phyloP scores from a whole-genome alignment of 2,113 vertebrate species.

The Telmatochromis sp. region DNA sequence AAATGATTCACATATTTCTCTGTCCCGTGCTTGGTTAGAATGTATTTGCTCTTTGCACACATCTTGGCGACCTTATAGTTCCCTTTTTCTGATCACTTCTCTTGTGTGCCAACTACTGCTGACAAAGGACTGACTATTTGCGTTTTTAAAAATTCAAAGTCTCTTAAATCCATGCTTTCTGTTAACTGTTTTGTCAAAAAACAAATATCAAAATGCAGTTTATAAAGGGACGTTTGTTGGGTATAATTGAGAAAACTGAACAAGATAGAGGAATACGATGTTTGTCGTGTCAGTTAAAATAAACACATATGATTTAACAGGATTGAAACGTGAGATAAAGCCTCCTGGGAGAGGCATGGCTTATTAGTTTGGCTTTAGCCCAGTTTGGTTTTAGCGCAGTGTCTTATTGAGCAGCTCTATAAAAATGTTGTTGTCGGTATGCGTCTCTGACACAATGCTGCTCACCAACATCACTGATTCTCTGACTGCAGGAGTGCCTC shows the following conservation, averaged over 20 bases:
- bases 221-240: not conserved
- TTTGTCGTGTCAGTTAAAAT: not conserved
- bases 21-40: not conserved
- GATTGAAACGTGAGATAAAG: not conserved
- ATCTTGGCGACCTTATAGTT: not conserved
- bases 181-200: not conserved
- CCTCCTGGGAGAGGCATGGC: not conserved
- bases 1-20: not conserved
- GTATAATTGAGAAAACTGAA: not conserved
- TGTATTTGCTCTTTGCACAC: not conserved
- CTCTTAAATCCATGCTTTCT: not conserved
- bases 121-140: not conserved
- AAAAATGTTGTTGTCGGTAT: not conserved
- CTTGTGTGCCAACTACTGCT: not conserved
- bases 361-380: not conserved
- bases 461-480: conserved; percentile 18
- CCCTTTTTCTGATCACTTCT: not conserved
- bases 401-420: not conserved
- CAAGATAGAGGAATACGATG: not conserved
- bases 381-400: not conserved
- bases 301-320: not conserved
- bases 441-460: not conserved
- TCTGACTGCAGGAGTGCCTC: not conserved
- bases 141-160: not conserved
- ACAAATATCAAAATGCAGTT: not conserved